Evolutionary conservation across 2,797 vertebrate genomes (phyloP), one percentile per base, ranked within the genome.

Genomic region (Bradypodion pumilum): DNA sequence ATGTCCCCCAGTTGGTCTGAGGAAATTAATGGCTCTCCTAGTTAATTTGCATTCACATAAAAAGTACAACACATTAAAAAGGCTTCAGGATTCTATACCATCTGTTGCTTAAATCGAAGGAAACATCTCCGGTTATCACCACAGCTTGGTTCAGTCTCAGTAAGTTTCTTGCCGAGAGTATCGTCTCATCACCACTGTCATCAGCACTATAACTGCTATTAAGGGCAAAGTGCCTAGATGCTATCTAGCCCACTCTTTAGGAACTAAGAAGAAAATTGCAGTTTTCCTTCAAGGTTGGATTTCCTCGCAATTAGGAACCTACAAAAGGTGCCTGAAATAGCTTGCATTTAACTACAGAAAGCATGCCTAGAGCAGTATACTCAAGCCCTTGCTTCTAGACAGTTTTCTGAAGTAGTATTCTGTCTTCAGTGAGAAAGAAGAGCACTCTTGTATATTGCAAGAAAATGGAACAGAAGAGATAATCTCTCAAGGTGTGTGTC

Each of bases 371-470:
- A 95, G 94, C 95, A 94, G 95, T 95, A 78, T 85, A 84, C 80
- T 85, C 37, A 90, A 90, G 25, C 94, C 91, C 81, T 94, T 94
- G 95, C 94, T 95, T 94, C 94, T 95, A 96, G 94, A 91, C 92
- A 77, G 91, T 94, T 96, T 95, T 95, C 95, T 96, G 95, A 96
- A 96, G 96, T 94, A 93, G 93, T 93, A 88, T 90, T 68, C 78
- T 49, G n/a, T 42, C 80, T 7, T 56, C 75, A 46, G 23, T 15
- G 29, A 27, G 59, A 69, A n/a, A 74, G 23, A 77, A 16, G 49
- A 68, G 19, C 70, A 74, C 32, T 23, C 4, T 65, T 49, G 52
- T 60, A 68, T 69, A 56, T 13, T 56, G 21, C 35, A 2, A 6
- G 25, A 16, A n/a, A 56, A 56, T 21, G n/a, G n/a, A 87, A 32